Percentiles rank a stretch among this genome's conserved stretches.
phyloP scores from a whole-genome alignment of 1,140 invertebrate genomes.

The Luehdorfia chinensis region DNA sequence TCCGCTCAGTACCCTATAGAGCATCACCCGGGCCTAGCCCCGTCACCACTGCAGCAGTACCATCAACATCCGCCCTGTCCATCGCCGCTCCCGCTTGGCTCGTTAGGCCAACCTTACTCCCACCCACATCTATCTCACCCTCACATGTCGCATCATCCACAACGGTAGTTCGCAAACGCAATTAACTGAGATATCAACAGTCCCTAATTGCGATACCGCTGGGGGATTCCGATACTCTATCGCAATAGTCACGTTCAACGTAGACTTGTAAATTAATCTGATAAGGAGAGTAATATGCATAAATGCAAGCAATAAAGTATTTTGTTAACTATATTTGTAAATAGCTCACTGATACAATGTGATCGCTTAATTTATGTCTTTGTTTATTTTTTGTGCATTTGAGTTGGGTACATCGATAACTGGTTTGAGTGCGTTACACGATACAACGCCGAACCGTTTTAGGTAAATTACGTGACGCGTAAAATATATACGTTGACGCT shows the following conservation, averaged over 20 bases:
- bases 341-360: constrained; percentile 41
- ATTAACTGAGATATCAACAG: too few species aligned
- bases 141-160: constrained; percentile 83
- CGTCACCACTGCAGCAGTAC: constrained; percentile 78
- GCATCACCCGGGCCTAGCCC: constrained; percentile 78
- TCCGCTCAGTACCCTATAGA: constrained; percentile 82
- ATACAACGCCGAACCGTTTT: too few species aligned
- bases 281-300: constrained; percentile 42
- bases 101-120: constrained; percentile 79
- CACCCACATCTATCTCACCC: constrained; percentile 81
- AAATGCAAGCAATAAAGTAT: constrained; percentile 42
- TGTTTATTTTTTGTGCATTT: constrained; percentile 43
- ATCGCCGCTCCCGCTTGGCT: constrained; percentile 79
- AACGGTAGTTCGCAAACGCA: constrained; percentile 79
- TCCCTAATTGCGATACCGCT: background rate
- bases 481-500: too few species aligned
- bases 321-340: constrained; percentile 61
- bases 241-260: constrained; percentile 63
- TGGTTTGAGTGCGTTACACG: too few species aligned
- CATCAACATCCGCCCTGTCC: constrained; percentile 78
- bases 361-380: constrained; percentile 31
- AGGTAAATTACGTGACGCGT: too few species aligned
- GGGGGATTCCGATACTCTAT: background rate
- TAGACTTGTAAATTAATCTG: constrained; percentile 44
- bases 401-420: constrained; percentile 38